Conservation (phyloP, 2,888 invertebrate genomes). For the Parnassius mnemosyne region DNA sequence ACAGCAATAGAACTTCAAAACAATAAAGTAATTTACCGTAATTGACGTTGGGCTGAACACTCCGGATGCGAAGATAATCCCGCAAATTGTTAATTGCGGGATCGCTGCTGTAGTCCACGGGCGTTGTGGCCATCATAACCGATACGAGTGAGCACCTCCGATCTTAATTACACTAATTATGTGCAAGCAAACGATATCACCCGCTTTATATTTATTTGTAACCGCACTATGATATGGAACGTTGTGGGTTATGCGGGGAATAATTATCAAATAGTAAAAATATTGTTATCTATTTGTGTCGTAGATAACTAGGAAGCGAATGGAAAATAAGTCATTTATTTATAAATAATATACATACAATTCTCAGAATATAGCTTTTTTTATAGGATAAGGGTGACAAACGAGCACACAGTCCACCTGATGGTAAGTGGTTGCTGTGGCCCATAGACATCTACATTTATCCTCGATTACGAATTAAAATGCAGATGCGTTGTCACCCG, state of each 20-base stretch:
- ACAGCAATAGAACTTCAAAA: not conserved
- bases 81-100: constrained; percentile 84
- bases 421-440: too few relatives aligned
- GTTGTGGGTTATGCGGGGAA: not conserved
- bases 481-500: too few relatives aligned
- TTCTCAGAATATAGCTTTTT: too few relatives aligned
- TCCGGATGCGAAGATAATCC: constrained; percentile 85
- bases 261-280: constrained; percentile 16
- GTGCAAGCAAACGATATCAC: constrained; percentile 6
- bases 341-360: too few relatives aligned
- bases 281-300: not conserved
- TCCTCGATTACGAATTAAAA: too few relatives aligned
- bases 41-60: constrained; percentile 87
- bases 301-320: too few relatives aligned
- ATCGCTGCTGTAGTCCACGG: constrained; percentile 43
- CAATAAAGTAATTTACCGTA: constrained; percentile 79
- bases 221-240: constrained; percentile 18
- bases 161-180: constrained; percentile 14
- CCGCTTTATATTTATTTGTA: constrained; percentile 15
- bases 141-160: not conserved
- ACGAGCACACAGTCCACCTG: too few relatives aligned
- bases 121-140: constrained; percentile 26
- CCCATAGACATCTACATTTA: too few relatives aligned
- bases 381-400: too few relatives aligned
- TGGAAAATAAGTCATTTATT: too few relatives aligned